phyloP scores from a whole-genome alignment of 2,113 vertebrate genomes.

The Saccopteryx leptura region DNA sequence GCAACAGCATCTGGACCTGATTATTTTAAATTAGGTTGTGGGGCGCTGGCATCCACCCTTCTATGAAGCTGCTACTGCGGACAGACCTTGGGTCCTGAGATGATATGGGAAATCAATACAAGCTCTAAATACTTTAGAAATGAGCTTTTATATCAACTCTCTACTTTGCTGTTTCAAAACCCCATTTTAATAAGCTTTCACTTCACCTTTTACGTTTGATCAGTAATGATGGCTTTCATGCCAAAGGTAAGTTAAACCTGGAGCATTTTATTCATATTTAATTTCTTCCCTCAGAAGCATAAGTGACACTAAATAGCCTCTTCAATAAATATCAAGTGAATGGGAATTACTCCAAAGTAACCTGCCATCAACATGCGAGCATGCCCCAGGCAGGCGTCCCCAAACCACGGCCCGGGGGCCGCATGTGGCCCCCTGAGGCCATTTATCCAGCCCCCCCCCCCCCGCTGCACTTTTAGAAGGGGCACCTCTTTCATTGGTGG shows the following conservation, averaged over 20 bases:
- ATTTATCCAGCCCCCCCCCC: too few species aligned
- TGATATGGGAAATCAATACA: background rate
- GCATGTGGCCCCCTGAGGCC: rapidly evolving
- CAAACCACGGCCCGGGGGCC: too few species aligned
- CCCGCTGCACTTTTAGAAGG: too few species aligned
- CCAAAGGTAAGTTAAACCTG: background rate
- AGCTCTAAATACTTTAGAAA: background rate
- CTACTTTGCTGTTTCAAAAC: background rate
- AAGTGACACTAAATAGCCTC: background rate
- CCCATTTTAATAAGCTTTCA: background rate
- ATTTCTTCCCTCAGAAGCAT: background rate
- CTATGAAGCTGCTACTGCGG: conserved; percentile 45
- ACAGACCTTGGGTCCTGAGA: background rate
- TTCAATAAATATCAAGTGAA: background rate
- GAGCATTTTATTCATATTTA: background rate
- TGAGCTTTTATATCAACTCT: background rate
- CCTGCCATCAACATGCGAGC: rapidly evolving
- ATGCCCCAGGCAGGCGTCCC: rapidly evolving
- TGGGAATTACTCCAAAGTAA: background rate
- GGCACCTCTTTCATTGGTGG: too few species aligned
- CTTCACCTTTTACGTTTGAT: background rate
- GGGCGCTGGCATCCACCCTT: conserved; percentile 76
- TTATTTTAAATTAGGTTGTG: conserved; percentile 85
- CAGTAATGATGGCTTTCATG: background rate
- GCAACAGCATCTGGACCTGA: conserved; percentile 87